Percentiles rank a stretch among this genome's conserved stretches.
Evolutionary conservation across 2,113 vertebrate genomes (phyloP).

Genomic region (Aptenodytes patagonicus): DNA sequence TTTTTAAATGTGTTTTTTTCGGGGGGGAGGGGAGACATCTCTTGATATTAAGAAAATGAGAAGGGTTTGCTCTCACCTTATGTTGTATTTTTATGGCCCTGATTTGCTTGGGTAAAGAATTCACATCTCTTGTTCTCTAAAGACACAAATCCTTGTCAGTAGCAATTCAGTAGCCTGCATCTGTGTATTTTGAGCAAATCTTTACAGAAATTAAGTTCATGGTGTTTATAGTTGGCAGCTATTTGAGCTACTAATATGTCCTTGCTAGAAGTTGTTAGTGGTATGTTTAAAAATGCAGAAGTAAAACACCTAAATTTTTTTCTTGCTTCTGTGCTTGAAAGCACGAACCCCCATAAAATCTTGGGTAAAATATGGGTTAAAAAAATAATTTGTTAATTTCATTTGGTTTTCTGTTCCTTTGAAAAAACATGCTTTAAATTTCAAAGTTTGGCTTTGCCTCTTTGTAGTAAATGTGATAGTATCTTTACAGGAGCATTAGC

Average conservation of each 20-base stretch:
- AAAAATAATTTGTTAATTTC: neutral
- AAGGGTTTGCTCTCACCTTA: neutral
- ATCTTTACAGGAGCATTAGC: neutral
- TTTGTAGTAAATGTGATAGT: neutral
- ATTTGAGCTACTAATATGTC: neutral
- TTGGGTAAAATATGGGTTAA: neutral
- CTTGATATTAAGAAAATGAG: neutral
- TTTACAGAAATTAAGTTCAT: neutral
- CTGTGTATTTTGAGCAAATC: neutral
- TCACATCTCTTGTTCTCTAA: neutral
- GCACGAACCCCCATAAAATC: neutral
- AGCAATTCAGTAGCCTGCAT: neutral
- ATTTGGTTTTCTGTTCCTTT: neutral
- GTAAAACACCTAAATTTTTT: neutral
- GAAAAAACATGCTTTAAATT: neutral
- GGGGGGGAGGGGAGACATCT: fast-evolving
- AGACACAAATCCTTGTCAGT: neutral
- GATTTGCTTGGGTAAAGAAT: neutral
- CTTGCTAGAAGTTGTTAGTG: neutral
- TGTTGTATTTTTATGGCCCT: neutral
- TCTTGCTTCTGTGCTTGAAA: neutral
- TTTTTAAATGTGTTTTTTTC: neutral
- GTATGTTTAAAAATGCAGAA: neutral
- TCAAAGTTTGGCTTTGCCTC: neutral
- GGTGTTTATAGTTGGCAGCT: neutral